Evolutionary conservation across 2,113 vertebrate genomes (phyloP).

Genomic region (Ariopsis seemanni): DNA sequence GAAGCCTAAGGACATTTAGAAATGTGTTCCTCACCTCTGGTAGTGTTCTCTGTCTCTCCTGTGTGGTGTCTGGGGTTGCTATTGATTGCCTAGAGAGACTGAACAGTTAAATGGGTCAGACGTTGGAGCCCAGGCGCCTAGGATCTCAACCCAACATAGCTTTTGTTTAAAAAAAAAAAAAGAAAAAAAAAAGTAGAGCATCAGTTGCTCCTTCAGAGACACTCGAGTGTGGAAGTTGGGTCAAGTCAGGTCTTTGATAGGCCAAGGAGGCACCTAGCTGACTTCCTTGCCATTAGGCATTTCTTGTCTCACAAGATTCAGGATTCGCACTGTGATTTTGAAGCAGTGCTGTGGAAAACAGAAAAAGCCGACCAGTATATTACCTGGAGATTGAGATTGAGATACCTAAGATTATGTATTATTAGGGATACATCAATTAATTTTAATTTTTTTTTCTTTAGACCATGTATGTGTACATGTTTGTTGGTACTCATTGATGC

Average conservation of each 20-base stretch:
- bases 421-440: not conserved
- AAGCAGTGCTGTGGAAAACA: not conserved
- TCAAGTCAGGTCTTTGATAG: not conserved
- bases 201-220: constrained; percentile 23
- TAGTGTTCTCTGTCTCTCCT: constrained; percentile 5
- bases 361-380: not conserved
- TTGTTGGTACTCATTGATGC: not conserved
- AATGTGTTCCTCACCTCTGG: constrained; percentile 7
- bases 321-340: not conserved
- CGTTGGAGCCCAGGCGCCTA: constrained; percentile 28
- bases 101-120: constrained; percentile 41
- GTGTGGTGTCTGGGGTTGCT: constrained; percentile 20
- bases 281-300: not conserved
- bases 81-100: constrained; percentile 23
- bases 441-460: not conserved
- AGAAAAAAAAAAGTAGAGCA: constrained; percentile 18
- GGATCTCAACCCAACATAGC: constrained; percentile 27
- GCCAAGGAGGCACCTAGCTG: not conserved
- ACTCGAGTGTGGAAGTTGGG: not conserved
- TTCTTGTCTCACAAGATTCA: not conserved
- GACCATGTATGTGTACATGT: not conserved
- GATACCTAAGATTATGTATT: not conserved
- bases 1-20: constrained; percentile 25
- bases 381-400: not conserved
- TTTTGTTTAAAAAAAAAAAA: not conserved